Evolutionary conservation across 2,888 invertebrate genomes (phyloP).

Genomic region (Andrena hattorfiana): DNA sequence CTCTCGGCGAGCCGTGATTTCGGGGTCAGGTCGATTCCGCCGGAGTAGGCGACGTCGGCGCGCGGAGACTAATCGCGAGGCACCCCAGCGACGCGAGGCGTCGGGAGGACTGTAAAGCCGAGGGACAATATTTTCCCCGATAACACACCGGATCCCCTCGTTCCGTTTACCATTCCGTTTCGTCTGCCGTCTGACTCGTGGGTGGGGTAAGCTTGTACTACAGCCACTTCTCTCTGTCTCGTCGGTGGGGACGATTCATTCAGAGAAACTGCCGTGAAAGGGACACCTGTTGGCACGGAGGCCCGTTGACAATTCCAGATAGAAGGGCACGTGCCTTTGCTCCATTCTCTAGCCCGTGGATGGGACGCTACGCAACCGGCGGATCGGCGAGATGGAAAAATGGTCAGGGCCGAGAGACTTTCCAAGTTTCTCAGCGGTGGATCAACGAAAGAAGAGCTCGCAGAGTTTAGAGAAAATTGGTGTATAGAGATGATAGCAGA

Average conservation of each 20-base stretch:
- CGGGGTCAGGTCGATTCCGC: neutral
- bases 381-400: neutral
- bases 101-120: neutral
- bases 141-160: constrained; percentile 79
- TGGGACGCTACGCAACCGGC: neutral
- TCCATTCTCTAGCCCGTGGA: constrained; percentile 24
- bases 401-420: too few relatives aligned
- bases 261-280: constrained; percentile 85
- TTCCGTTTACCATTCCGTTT: constrained; percentile 85
- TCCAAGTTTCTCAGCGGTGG: too few relatives aligned
- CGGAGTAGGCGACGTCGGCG: too few relatives aligned
- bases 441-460: too few relatives aligned
- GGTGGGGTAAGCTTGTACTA: constrained; percentile 83
- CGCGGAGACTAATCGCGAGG: neutral
- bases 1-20: neutral
- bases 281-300: constrained; percentile 84
- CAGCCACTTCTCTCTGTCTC: constrained; percentile 77
- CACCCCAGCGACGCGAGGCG: neutral
- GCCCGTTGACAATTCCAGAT: constrained; percentile 83
- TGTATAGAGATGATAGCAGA: too few relatives aligned
- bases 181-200: constrained; percentile 83
- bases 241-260: constrained; percentile 84
- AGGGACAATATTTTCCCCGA: constrained; percentile 80
- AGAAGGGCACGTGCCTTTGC: constrained; percentile 76
- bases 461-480: neutral